These are phyloP conservation scores for Aramus guarauna DNA, from an alignment of 2,113 vertebrate species.

Conservation along the genomic window DNA sequence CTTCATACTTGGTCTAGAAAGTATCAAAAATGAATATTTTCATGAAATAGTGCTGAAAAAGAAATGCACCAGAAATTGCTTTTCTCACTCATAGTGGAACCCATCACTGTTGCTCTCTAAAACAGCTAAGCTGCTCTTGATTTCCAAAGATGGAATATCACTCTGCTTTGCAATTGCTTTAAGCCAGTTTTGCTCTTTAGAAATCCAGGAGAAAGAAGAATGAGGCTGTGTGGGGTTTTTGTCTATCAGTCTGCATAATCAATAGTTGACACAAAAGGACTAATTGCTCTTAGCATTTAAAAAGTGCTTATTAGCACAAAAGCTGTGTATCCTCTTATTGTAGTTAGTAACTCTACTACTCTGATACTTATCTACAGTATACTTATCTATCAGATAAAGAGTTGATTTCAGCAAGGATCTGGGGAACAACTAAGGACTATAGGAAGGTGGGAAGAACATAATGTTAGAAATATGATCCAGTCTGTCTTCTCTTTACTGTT, in stretches of 20 bases:
- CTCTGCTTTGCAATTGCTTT: neutral
- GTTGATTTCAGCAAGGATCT: neutral
- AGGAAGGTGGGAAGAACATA: neutral
- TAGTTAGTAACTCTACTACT: constrained; percentile 1
- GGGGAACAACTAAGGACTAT: neutral
- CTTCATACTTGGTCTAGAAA: neutral
- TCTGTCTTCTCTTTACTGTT: neutral
- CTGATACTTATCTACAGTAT: neutral
- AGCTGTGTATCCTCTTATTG: constrained; percentile 51
- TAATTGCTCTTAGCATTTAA: constrained; percentile 63
- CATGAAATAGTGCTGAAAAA: neutral
- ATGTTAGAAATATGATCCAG: neutral
- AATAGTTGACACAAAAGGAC: constrained; percentile 61
- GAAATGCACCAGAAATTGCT: neutral
- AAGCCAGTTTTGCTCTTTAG: constrained; percentile 28
- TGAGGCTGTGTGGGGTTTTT: neutral
- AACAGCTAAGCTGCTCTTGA: neutral
- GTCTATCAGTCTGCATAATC: constrained; percentile 58
- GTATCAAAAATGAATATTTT: neutral
- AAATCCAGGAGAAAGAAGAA: constrained; percentile 31
- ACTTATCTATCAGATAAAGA: neutral
- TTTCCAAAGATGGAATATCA: neutral
- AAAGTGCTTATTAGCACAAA: constrained; percentile 56
- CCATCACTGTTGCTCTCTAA: neutral
- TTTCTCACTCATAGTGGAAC: neutral